A percentile compares a stretch with the other conserved stretches of the same genome.
Evolutionary conservation across 1,140 invertebrate genomes (phyloP).

Genomic region (Pseudoatta argentina): DNA sequence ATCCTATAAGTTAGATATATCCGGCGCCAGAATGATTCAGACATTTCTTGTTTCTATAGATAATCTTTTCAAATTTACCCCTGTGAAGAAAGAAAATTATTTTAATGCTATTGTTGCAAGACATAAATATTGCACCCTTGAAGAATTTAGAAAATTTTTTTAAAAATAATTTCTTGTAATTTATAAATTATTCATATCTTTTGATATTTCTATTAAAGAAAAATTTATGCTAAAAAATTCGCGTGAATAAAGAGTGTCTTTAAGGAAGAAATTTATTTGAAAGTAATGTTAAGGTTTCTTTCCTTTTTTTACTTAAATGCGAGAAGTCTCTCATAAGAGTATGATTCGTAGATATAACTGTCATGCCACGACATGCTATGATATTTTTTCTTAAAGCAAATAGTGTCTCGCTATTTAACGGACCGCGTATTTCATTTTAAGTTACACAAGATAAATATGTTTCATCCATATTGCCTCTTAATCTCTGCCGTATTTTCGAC

Average conservation of each 20-base stretch:
- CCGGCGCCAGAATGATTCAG: slow-evolving; percentile 2
- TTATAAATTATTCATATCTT: not conserved
- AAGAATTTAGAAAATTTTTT: not conserved
- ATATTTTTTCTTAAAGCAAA: slow-evolving; percentile 60
- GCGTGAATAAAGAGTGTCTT: not conserved
- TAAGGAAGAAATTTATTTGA: slow-evolving; percentile 19
- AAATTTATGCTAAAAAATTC: not conserved
- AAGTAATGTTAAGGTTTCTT: not conserved
- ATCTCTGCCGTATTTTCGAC: not conserved
- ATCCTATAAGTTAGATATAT: slow-evolving; percentile 1
- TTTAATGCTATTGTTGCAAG: not conserved
- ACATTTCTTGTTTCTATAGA: not conserved
- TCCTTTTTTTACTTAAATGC: not conserved
- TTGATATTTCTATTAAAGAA: not conserved
- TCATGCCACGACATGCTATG: slow-evolving; percentile 12
- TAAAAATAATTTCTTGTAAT: not conserved
- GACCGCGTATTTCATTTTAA: not conserved
- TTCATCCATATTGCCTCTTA: not conserved
- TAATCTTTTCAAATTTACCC: not conserved
- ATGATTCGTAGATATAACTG: not conserved
- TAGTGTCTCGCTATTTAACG: slow-evolving; percentile 49
- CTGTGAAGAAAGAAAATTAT: not conserved
- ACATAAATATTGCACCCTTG: not conserved
- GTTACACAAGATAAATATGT: slow-evolving; percentile 37
- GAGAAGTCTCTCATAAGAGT: not conserved